These are phyloP conservation scores for Henricia sp. DNA, from an alignment of 53 echinoderm and acorn worm genomes.

Conservation along the genomic window DNA sequence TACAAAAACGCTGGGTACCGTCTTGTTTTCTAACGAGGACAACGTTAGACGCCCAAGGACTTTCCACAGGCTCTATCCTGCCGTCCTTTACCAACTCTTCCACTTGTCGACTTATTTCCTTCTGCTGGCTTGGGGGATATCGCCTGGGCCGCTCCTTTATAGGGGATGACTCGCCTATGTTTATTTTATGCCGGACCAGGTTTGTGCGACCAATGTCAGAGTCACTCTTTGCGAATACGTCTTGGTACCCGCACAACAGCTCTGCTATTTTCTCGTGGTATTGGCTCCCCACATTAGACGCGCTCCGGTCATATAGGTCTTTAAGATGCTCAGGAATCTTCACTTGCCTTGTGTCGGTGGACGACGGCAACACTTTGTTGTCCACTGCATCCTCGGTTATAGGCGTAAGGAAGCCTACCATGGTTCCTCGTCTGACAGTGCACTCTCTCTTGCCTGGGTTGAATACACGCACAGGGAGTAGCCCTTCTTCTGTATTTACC, in stretches of 20 bases:
- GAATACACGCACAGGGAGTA: constrained; percentile 43
- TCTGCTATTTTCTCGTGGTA: constrained; percentile 5
- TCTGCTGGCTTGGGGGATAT: constrained; percentile 34
- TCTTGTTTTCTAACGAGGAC: too few species aligned
- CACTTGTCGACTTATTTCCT: constrained; percentile 55
- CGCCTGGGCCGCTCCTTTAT: constrained; percentile 56
- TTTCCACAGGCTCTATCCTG: too few species aligned
- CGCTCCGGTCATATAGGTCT: not conserved
- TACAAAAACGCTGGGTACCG: constrained; percentile 40
- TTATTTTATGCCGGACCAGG: constrained; percentile 61
- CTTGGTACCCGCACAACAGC: constrained; percentile 16
- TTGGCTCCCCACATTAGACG: not conserved
- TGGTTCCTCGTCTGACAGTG: not conserved
- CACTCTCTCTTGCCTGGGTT: constrained; percentile 41
- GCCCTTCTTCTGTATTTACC: constrained; percentile 19
- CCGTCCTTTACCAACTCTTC: too few species aligned
- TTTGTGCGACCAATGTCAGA: constrained; percentile 68
- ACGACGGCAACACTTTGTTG: too few species aligned
- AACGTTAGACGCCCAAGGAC: too few species aligned
- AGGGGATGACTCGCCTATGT: constrained; percentile 59
- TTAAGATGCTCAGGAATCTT: too few species aligned
- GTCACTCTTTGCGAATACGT: too few species aligned
- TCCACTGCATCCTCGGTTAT: not conserved
- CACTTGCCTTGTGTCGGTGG: too few species aligned
- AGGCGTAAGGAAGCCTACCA: constrained; percentile 17